Evolutionary conservation across 2,797 vertebrate genomes (phyloP), one percentile per base, ranked within the genome.

Genomic region (Cuniculus paca): DNA sequence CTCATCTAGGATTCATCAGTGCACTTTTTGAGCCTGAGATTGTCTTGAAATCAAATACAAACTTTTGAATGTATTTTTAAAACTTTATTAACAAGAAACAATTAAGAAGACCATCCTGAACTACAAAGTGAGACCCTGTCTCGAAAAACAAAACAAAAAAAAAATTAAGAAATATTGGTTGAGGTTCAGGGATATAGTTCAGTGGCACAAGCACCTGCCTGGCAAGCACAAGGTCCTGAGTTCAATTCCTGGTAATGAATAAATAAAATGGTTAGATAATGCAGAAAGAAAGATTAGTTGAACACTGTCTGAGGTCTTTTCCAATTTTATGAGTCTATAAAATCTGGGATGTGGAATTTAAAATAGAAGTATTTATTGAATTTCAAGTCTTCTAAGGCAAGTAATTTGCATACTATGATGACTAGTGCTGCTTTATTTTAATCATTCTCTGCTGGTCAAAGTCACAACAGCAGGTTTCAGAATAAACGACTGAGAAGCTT

Each of bases 381-480:
- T 88, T 20, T 10, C 34, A 12, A 26, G 16, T 39, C n/a, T 65
- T 96, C 95, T 79, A 93, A 84, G 50, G 19, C 13, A 1, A 19
- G 1, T 28, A 50, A 91, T 82, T 84, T 95, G n/a, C 2, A 28
- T 90, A 48, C 61, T 45, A 54, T 0, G 0, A 90, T 86, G 16
- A 75, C 83, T 96, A 68, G 79, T 61, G 88, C 11, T 70, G 36
- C 36, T 94, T 96, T 70, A 75, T 56, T 20, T 86, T 65, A 26
- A 88, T 39, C 36, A 61, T 87, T 96, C 54, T 65, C 42, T 87
- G 63, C 28, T 79, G 72, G 39, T 81, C 0, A 0, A 96, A 96
- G 61, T 75, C 60, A 91, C 52, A 97, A 81, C 13, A 92, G 89
- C 31, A 88, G 24, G 45, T 90, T 95, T 97, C 48, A 95, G 36